Percentiles rank a stretch among this genome's conserved stretches.
Evolutionary conservation across 2,113 vertebrate genomes (phyloP).

Genomic region (Oreochromis spilurus): DNA sequence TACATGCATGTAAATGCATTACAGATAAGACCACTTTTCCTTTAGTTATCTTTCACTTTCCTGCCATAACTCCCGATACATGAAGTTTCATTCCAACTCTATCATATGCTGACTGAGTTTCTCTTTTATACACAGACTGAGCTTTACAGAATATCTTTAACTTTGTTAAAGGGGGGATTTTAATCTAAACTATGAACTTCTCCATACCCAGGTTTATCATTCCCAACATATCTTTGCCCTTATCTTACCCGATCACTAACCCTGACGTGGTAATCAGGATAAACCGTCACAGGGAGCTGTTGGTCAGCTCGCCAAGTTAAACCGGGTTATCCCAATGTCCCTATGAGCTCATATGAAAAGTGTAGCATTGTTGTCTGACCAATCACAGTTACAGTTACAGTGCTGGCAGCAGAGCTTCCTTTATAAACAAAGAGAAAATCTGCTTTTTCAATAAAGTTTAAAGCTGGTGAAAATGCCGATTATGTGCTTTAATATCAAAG

Average conservation of each 20-base stretch:
- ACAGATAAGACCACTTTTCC: not conserved
- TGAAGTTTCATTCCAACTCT: not conserved
- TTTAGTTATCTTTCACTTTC: not conserved
- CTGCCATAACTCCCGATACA: not conserved
- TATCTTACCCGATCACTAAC: no score
- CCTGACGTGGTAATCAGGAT: no score
- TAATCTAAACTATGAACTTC: not conserved
- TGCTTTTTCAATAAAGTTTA: not conserved
- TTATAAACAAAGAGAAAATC: fast-evolving
- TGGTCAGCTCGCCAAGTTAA: not conserved
- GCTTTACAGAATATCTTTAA: not conserved
- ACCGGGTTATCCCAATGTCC: not conserved
- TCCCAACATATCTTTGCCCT: not conserved
- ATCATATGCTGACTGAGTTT: not conserved
- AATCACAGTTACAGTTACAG: not conserved
- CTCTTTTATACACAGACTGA: not conserved
- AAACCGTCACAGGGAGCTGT: not conserved
- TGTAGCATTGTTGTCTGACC: not conserved
- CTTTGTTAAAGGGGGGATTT: not conserved
- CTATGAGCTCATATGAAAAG: not conserved
- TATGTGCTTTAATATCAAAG: not conserved
- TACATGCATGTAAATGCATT: not conserved
- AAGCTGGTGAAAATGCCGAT: not conserved
- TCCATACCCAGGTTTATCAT: not conserved
- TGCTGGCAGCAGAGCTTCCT: not conserved